phyloP scores from a whole-genome alignment of 1,140 invertebrate genomes.

The Ceratoteleas bidentatus region DNA sequence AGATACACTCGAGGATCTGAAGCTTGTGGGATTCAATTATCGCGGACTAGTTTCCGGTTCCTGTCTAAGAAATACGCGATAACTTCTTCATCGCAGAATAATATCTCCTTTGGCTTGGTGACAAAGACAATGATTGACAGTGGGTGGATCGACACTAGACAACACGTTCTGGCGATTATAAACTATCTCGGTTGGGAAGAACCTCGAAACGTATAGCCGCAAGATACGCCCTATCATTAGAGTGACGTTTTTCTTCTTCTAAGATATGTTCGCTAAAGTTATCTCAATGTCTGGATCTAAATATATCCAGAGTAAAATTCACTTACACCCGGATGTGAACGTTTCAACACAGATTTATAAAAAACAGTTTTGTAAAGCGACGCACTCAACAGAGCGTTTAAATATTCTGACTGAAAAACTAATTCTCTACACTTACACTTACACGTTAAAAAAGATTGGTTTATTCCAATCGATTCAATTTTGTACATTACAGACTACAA shows the following conservation, averaged over 20 bases:
- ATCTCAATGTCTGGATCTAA: no score
- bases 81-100: slow-evolving; percentile 66
- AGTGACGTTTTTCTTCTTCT: no score
- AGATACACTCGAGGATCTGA: slow-evolving; percentile 25
- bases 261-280: no score
- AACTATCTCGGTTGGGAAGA: slow-evolving; percentile 39
- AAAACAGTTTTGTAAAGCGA: no score
- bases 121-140: slow-evolving; percentile 66
- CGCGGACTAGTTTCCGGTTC: slow-evolving; percentile 75
- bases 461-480: slow-evolving; percentile 44
- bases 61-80: slow-evolving; percentile 77
- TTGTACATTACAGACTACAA: no score
- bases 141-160: slow-evolving; percentile 56
- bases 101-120: slow-evolving; percentile 54
- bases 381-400: no score
- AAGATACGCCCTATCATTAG: slow-evolving; percentile 23
- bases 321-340: no score
- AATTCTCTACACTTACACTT: no score
- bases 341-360: no score
- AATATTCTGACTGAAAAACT: no score
- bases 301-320: no score
- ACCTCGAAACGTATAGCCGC: slow-evolving; percentile 32
- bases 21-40: slow-evolving; percentile 76
- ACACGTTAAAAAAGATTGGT: not conserved
- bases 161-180: slow-evolving; percentile 36